These are phyloP conservation scores for Cataglyphis altisquamis DNA, from an alignment of 2,888 invertebrate species.

Conservation along the genomic window DNA sequence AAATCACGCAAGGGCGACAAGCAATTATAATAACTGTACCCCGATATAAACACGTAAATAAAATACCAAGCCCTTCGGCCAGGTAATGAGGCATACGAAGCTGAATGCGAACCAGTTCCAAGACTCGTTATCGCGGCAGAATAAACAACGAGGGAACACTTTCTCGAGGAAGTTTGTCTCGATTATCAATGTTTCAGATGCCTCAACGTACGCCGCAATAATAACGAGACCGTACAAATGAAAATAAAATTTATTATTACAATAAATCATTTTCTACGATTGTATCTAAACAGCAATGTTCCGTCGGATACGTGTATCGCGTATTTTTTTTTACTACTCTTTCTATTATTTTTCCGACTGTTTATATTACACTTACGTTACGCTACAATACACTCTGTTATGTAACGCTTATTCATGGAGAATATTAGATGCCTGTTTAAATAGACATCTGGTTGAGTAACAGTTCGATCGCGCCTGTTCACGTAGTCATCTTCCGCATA, in stretches of 20 bases:
- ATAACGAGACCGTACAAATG: constrained; percentile 9
- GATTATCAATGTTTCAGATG: constrained; percentile 43
- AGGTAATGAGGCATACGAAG: constrained; percentile 82
- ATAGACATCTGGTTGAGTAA: background rate
- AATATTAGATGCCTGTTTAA: constrained; percentile 38
- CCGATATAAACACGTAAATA: constrained; percentile 80
- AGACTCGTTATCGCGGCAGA: constrained; percentile 68
- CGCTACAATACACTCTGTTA: constrained; percentile 38
- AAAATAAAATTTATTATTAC: constrained; percentile 35
- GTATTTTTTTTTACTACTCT: background rate
- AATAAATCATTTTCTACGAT: constrained; percentile 21
- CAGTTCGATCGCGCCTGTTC: constrained; percentile 28
- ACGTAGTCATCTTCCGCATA: constrained; percentile 53
- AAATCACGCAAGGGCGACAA: constrained; percentile 84
- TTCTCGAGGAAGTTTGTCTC: constrained; percentile 58
- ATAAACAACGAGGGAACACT: constrained; percentile 62
- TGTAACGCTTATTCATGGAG: constrained; percentile 11
- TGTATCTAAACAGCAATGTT: background rate
- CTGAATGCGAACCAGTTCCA: constrained; percentile 78
- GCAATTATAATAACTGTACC: constrained; percentile 84
- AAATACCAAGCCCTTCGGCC: constrained; percentile 80
- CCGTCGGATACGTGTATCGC: background rate
- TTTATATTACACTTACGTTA: constrained; percentile 18
- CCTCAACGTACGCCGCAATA: constrained; percentile 25
- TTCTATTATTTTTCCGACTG: constrained; percentile 10